Conservation (phyloP, 2,113 vertebrate species). For the Chaetops frenatus region DNA sequence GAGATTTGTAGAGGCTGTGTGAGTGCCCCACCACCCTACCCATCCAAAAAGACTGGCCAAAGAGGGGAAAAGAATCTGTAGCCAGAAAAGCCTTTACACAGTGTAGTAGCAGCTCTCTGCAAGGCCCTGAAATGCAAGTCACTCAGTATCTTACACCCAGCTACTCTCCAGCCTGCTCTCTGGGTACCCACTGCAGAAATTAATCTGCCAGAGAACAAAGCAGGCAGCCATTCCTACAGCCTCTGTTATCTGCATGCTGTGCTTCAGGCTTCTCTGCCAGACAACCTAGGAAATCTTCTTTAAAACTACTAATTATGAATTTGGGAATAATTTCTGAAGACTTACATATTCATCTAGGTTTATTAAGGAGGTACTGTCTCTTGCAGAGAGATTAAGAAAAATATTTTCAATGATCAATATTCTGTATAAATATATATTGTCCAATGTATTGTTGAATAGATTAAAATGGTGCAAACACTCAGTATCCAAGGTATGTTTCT, state of each 20-base stretch:
- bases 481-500: not conserved
- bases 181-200: not conserved
- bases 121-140: not conserved
- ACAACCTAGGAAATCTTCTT: not conserved
- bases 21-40: not conserved
- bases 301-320: not conserved
- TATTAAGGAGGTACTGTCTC: not conserved
- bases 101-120: not conserved
- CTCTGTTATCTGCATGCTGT: not conserved
- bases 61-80: not conserved
- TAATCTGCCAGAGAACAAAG: not conserved
- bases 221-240: not conserved
- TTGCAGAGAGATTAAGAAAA: not conserved
- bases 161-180: not conserved
- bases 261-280: not conserved
- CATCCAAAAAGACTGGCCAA: not conserved
- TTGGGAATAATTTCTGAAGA: not conserved
- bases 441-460: not conserved
- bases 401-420: not conserved
- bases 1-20: fast-evolving
- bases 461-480: not conserved
- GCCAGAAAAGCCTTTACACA: not conserved
- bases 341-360: not conserved
- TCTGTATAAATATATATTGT: not conserved
- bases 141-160: not conserved